Evolutionary conservation across 2,113 vertebrate species (phyloP).

Genomic region (Bolborhynchus lineola): DNA sequence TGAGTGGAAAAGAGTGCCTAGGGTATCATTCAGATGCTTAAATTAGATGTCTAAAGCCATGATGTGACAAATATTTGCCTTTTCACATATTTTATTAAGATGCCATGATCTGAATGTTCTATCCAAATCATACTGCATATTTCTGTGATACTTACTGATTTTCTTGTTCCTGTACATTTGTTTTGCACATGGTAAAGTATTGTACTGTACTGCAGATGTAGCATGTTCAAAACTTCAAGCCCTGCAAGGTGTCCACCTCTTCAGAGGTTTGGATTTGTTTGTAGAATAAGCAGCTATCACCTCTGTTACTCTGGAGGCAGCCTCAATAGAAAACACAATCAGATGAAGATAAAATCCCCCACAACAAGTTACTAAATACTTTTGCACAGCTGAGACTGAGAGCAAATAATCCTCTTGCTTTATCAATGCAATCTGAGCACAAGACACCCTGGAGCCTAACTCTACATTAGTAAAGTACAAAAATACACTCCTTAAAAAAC

Average conservation of each 20-base stretch:
- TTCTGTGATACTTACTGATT: neutral
- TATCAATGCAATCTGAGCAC: neutral
- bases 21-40: neutral
- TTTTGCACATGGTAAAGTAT: neutral
- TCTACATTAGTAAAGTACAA: neutral
- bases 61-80: conserved; percentile 9
- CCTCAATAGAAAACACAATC: neutral
- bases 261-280: neutral
- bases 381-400: neutral
- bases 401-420: neutral
- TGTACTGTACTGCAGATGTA: neutral
- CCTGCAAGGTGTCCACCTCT: conserved; percentile 17
- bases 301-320: neutral
- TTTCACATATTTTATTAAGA: neutral
- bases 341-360: neutral
- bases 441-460: neutral
- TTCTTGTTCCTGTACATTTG: conserved; percentile 27
- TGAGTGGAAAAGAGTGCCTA: neutral
- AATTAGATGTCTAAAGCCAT: neutral
- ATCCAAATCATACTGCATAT: neutral
- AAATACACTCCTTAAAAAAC: neutral
- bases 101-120: neutral
- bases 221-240: neutral
- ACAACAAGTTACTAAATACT: neutral
- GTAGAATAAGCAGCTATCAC: neutral